These are phyloP conservation scores for Tympanoctomys barrerae DNA, from an alignment of 2,797 vertebrate genomes.

Conservation along the genomic window DNA sequence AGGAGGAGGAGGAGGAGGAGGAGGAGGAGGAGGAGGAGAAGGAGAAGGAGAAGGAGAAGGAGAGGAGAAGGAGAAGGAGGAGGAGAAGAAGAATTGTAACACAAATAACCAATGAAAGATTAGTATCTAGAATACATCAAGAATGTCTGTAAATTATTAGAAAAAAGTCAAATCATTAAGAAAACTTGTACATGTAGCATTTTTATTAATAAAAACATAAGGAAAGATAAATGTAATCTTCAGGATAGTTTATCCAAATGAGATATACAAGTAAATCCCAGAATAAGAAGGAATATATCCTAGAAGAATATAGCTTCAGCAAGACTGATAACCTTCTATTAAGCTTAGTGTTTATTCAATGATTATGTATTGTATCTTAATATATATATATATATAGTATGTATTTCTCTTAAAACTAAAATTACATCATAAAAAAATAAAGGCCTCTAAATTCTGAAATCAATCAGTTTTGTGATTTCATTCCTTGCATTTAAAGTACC, in stretches of 20 bases:
- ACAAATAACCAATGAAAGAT: neutral
- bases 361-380: neutral
- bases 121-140: neutral
- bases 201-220: constrained; percentile 11
- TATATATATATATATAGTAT: neutral
- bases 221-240: constrained; percentile 31
- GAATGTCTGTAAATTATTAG: neutral
- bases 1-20: too few species aligned
- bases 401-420: neutral
- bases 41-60: too few species aligned
- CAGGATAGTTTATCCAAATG: neutral
- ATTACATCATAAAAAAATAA: neutral
- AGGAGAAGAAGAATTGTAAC: neutral
- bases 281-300: neutral
- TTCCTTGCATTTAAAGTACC: neutral
- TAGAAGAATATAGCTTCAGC: neutral
- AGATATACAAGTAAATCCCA: neutral
- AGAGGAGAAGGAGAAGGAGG: too few species aligned
- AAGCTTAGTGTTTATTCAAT: neutral
- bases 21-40: too few species aligned
- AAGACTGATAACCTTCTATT: neutral
- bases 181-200: neutral
- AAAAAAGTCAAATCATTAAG: constrained; percentile 2
- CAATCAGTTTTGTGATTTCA: neutral
- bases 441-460: neutral